These are phyloP conservation scores for Salarias fasciatus DNA, from an alignment of 2,797 vertebrate genomes.

Conservation along the genomic window DNA sequence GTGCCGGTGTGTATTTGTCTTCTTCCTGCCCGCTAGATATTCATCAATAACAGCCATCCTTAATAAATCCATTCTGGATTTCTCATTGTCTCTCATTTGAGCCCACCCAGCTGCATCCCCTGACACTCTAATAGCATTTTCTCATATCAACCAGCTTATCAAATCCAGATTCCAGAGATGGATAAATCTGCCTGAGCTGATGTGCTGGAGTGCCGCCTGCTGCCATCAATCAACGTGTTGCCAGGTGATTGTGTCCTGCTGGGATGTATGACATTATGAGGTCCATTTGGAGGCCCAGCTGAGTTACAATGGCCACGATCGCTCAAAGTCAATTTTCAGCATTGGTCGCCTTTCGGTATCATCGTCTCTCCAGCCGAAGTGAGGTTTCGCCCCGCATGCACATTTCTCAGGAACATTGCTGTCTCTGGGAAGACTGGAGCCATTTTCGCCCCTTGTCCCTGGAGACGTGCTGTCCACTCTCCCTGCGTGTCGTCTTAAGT, in stretches of 20 bases:
- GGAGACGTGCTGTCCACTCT: constrained; percentile 17
- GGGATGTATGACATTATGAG: constrained; percentile 70
- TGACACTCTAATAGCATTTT: constrained; percentile 67
- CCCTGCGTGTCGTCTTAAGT: not conserved
- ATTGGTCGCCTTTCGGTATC: constrained; percentile 25
- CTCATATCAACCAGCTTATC: constrained; percentile 72
- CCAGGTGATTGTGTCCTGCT: constrained; percentile 72
- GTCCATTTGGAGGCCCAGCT: constrained; percentile 73
- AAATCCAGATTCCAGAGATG: constrained; percentile 78
- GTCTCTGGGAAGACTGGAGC: constrained; percentile 2
- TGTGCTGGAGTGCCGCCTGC: constrained; percentile 54
- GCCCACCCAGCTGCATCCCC: constrained; percentile 55
- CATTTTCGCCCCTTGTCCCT: constrained; percentile 34
- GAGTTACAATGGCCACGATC: constrained; percentile 65
- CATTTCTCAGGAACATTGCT: constrained; percentile 10
- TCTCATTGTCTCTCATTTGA: constrained; percentile 64
- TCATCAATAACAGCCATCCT: constrained; percentile 67
- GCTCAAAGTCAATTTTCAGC: constrained; percentile 70
- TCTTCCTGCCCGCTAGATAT: constrained; percentile 34
- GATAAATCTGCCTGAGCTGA: constrained; percentile 77
- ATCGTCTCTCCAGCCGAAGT: not conserved
- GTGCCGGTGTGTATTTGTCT: constrained; percentile 35
- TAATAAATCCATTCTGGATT: constrained; percentile 69
- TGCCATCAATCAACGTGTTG: constrained; percentile 75
- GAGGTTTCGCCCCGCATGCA: not conserved